Percentiles rank a stretch among this genome's conserved stretches.
Evolutionary conservation across 2,888 invertebrate genomes (phyloP).

Genomic region (Pyrrhia umbra): DNA sequence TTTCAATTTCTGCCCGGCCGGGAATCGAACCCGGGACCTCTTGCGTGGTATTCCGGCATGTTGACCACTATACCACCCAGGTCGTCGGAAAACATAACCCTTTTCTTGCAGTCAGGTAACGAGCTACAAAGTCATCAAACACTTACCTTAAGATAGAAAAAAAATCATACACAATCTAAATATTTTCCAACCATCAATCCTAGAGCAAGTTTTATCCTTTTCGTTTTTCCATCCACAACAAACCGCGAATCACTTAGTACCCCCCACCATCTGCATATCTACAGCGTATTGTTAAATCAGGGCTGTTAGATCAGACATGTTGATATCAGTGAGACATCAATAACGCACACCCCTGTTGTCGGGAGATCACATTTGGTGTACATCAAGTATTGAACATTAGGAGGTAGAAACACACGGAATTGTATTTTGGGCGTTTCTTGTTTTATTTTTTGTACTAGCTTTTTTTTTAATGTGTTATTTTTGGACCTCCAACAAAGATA

Average conservation of each 20-base stretch:
- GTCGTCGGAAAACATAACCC: too few relatives aligned
- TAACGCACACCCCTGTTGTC: slow-evolving; percentile 72
- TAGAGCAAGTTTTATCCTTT: neutral
- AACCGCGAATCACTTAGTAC: slow-evolving; percentile 54
- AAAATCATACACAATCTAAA: neutral
- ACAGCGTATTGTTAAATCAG: slow-evolving; percentile 51
- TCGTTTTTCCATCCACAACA: slow-evolving; percentile 19
- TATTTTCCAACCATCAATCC: slow-evolving; percentile 14
- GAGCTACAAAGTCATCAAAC: neutral
- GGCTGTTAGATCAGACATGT: slow-evolving; percentile 79
- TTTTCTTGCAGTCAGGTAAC: too few relatives aligned
- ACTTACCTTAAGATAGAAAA: neutral
- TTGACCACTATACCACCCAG: too few relatives aligned
- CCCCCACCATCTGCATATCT: slow-evolving; percentile 50
- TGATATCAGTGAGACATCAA: slow-evolving; percentile 87
- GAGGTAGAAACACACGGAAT: slow-evolving; percentile 66
- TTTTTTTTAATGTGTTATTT: too few relatives aligned
- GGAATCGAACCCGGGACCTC: too few relatives aligned
- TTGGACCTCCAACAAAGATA: too few relatives aligned
- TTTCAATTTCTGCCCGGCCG: too few relatives aligned
- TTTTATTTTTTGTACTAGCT: too few relatives aligned
- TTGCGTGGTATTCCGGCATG: too few relatives aligned
- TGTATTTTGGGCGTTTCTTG: slow-evolving; percentile 4
- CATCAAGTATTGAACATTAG: slow-evolving; percentile 88
- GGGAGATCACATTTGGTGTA: slow-evolving; percentile 86